A percentile compares a stretch with the other conserved stretches of the same genome.
These are phyloP conservation scores for Agelaius phoeniceus DNA, from an alignment of 2,113 vertebrate species.

Conservation along the genomic window DNA sequence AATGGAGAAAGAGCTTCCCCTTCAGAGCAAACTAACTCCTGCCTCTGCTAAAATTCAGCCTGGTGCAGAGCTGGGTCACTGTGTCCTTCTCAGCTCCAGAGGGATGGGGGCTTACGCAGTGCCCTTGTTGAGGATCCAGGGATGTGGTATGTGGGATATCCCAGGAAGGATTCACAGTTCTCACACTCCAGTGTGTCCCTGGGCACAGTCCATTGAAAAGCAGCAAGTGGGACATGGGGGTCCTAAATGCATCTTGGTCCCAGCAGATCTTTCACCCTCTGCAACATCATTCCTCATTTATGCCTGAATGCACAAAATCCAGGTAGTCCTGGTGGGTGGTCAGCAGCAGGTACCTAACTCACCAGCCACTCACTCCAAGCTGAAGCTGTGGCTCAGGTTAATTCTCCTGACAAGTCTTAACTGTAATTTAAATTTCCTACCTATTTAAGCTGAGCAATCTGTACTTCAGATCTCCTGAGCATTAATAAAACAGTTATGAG, in stretches of 20 bases:
- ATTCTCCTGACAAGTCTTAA: slow-evolving; percentile 37
- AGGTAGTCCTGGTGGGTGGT: neutral
- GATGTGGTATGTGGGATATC: neutral
- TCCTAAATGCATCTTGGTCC: neutral
- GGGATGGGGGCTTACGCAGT: neutral
- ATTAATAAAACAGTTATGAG: slow-evolving; percentile 46
- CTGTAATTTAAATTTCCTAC: slow-evolving; percentile 44
- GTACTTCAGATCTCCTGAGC: slow-evolving; percentile 29
- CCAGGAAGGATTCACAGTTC: neutral
- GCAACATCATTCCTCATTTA: neutral
- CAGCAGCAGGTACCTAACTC: neutral
- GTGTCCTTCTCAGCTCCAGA: neutral
- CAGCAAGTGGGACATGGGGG: neutral
- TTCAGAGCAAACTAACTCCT: neutral
- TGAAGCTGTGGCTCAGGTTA: neutral
- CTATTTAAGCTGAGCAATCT: slow-evolving; percentile 32
- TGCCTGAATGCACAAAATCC: neutral
- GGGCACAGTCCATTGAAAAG: neutral
- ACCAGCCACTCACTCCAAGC: neutral
- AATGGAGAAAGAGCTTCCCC: neutral
- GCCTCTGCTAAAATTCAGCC: neutral
- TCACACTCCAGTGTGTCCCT: rapidly evolving
- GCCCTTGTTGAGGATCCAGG: neutral
- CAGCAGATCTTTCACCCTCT: neutral
- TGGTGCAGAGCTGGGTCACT: neutral